Base-by-base conservation (phyloP, 2,888 invertebrate genomes). In the Xanthia icteritia region DNA sequence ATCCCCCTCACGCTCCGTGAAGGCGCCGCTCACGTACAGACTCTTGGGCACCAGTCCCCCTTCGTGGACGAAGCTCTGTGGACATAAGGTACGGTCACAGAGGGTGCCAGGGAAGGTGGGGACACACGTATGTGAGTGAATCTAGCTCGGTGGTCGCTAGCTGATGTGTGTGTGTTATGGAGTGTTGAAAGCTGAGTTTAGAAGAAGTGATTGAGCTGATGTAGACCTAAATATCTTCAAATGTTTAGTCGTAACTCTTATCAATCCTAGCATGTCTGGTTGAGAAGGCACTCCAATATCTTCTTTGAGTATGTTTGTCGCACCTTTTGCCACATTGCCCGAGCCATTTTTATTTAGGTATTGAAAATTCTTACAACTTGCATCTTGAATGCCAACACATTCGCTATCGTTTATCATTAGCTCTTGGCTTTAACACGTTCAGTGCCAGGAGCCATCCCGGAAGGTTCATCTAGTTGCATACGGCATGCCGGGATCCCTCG, bases 11-110 rank as follows among this genome's bases (percentile, higher is more conserved):
- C 97, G 89, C 83, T 97, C 97, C 0, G 95, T 96, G 90, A 97
- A 95, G 2, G 96, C 96, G 1, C 97, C 97, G 82, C 97, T 97
- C 94, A 98, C 98, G 93, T 99, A 99, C 86, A 98, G 94, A 76
- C 97, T 97, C 96, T 99, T 99, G 42, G 99, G 99, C 69, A 99
- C 98, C 87, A 99, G 96, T 8, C 99, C 98, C 15, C 99, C 99
- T 92, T 99, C 99, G 91, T 98, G 98, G 67, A 98, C 98, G 94
- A 98, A 97, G 68, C 98, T 98, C 98, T 98, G 94, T 11, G 72
- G 69, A 73, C 20, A 73, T 77, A 92, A 63, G 4, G 2, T 5
- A 17, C 4, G 51, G 64, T 76, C n/a, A 66, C 23, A 76, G 45
- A 36, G 39, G 42, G 13, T 2, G 56, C 3, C 48, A 31, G 15